Evolutionary conservation across 1,140 invertebrate genomes (phyloP).

Genomic region (Ips typographus): DNA sequence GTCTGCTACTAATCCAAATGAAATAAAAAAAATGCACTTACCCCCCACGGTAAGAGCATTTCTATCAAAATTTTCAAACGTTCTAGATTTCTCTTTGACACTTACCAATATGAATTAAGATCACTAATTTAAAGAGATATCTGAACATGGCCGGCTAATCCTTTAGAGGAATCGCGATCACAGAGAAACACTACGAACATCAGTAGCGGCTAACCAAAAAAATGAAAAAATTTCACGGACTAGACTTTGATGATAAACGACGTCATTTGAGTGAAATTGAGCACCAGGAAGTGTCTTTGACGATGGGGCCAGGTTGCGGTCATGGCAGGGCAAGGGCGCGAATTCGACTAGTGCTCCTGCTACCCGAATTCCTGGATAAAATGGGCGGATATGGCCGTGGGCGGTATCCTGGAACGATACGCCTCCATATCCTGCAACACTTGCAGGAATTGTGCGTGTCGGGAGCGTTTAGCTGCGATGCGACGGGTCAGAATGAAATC

Average conservation of each 20-base stretch:
- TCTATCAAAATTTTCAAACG: too few relatives aligned
- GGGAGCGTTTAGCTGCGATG: slow-evolving; percentile 25
- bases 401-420: slow-evolving; percentile 23
- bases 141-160: slow-evolving; percentile 20
- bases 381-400: slow-evolving; percentile 25
- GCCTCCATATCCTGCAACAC: slow-evolving; percentile 29
- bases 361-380: slow-evolving; percentile 22
- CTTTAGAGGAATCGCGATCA: not conserved
- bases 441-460: slow-evolving; percentile 35
- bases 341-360: slow-evolving; percentile 28
- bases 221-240: not conserved
- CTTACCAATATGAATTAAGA: slow-evolving; percentile 24
- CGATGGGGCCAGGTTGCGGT: not conserved
- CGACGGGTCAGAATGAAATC: slow-evolving; percentile 26
- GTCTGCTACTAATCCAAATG: too few relatives aligned
- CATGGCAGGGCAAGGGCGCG: slow-evolving; percentile 18
- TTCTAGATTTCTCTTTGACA: not conserved
- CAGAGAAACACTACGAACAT: not conserved
- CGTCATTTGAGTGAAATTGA: not conserved
- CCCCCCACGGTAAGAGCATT: too few relatives aligned
- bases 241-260: not conserved
- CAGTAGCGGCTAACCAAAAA: not conserved
- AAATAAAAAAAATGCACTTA: too few relatives aligned
- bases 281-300: not conserved
- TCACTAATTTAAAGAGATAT: slow-evolving; percentile 12